Base-by-base conservation (phyloP, 2,888 invertebrate species). In the Oscheius sp. region DNA sequence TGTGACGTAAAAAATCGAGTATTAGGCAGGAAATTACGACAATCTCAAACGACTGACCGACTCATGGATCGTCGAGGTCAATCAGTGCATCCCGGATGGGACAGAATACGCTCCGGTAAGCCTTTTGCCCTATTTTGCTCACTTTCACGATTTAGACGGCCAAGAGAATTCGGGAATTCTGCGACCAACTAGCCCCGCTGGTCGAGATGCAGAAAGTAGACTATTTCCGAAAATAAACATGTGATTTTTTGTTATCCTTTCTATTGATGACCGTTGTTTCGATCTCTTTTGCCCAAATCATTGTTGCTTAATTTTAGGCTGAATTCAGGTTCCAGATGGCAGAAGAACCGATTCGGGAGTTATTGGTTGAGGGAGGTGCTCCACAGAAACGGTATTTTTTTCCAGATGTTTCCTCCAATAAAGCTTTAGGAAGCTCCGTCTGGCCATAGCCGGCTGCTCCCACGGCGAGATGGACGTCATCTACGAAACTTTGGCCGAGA, bases 381-480 rank as follows among this genome's bases (percentile, higher is more conserved):
- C 33, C 29, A 9, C 48, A 51, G 50, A 21, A 33, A 29, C 32
- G 13, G 53, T n/a, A 53, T n/a, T 21, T 21, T 21, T 32, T 33
- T 2, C 33, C 35, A 1, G 9, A 5, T 33, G 1, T 33, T 59
- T 2, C 2, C 33, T 33, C 11, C 10, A 59, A n/a, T 13, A 33
- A 9, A 59, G 5, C 3, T 55, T 37, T 58, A 58, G 70, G 35
- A 79, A 79, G 65, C 63, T 73, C 9, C 48, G 72, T 33, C 73
- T 84, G 7, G 84, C 82, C 13, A 81, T 84, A 2, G 82, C 79
- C 92, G 99, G 99, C 72, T 99, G 99, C 91, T 95, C 96, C 86
- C 99, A 99, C 90, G 99, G 99, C 1, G 96, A 98, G 90, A 91
- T 99, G 78, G 97, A 99, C 87, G 94, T 93, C 88, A 97, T 99